phyloP scores from a whole-genome alignment of 2,888 invertebrate genomes.

The Lithophane socia region DNA sequence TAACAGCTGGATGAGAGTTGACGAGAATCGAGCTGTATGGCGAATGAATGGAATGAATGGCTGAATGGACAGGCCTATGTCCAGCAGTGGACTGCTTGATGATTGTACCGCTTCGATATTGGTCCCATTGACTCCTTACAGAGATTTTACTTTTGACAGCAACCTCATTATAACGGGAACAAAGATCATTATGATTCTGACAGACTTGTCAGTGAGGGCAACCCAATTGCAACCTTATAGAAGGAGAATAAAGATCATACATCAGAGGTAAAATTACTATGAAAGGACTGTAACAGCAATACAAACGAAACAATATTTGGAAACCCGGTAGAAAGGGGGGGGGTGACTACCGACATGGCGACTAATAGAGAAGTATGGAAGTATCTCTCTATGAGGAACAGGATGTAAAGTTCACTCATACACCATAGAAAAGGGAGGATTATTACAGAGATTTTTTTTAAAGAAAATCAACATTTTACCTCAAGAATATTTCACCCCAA shows the following conservation, averaged over 20 bases:
- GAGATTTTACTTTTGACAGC: not conserved
- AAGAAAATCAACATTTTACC: too few relatives aligned
- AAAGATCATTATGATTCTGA: not conserved
- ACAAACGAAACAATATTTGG: not conserved
- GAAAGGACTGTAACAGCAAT: not conserved
- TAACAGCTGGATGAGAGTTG: too few relatives aligned
- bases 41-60: too few relatives aligned
- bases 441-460: too few relatives aligned
- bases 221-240: not conserved
- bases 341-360: not conserved
- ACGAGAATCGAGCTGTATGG: too few relatives aligned
- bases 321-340: not conserved
- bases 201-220: not conserved
- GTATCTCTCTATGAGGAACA: not conserved
- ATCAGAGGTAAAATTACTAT: not conserved
- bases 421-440: not conserved
- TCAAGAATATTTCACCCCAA: too few relatives aligned
- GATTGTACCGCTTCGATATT: too few relatives aligned
- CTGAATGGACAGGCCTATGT: too few relatives aligned
- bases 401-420: not conserved
- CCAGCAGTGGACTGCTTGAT: too few relatives aligned
- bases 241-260: not conserved
- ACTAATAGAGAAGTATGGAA: not conserved
- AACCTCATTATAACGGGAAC: not conserved
- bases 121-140: not conserved